phyloP scores from a whole-genome alignment of 2,888 invertebrate genomes.

The Nomada fabriciana region DNA sequence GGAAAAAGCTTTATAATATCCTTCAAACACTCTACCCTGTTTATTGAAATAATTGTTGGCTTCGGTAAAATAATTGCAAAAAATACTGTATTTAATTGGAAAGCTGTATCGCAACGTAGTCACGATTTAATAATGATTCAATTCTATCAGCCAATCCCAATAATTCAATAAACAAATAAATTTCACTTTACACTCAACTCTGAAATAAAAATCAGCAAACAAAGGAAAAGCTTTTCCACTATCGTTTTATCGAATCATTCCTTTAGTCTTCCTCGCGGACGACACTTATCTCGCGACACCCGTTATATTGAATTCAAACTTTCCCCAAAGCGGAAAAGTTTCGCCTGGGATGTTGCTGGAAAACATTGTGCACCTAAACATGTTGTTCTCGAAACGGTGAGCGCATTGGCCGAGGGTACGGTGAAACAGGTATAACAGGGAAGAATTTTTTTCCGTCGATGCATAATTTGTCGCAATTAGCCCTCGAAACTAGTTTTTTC shows the following conservation, averaged over 20 bases:
- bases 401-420: conserved; percentile 7
- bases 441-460: not conserved
- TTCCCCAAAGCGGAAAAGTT: conserved; percentile 23
- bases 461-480: conserved; percentile 19
- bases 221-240: not conserved
- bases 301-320: conserved; percentile 22
- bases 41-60: too few species aligned
- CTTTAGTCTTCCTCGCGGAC: not conserved
- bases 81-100: too few species aligned
- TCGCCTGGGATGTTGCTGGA: not conserved
- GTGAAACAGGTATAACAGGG: not conserved
- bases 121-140: too few species aligned
- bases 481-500: not conserved
- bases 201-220: not conserved
- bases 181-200: not conserved
- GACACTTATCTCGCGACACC: conserved; percentile 14
- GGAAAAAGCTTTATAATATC: too few species aligned
- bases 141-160: too few species aligned
- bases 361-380: conserved; percentile 27
- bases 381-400: conserved; percentile 13
- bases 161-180: not conserved
- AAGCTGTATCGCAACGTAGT: too few species aligned
- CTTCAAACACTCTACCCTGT: too few species aligned
- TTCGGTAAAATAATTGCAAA: too few species aligned
- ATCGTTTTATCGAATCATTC: conserved; percentile 4